A percentile compares a stretch with the other conserved stretches of the same genome.
phyloP scores from a whole-genome alignment of 2,113 vertebrate species.

The Micromys minutus region DNA sequence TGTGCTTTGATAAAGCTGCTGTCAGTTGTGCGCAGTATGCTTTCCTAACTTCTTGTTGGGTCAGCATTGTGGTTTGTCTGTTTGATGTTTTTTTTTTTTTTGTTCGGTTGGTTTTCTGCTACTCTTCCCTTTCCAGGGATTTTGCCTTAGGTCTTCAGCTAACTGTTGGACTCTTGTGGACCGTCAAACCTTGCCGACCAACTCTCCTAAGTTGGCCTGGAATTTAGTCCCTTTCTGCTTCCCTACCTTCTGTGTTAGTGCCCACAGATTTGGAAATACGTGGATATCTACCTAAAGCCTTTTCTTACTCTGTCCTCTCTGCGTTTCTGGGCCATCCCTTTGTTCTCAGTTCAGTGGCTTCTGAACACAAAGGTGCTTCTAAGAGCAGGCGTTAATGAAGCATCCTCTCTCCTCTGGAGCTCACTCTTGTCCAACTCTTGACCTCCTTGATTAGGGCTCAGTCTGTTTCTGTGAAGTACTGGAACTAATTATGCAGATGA shows the following conservation, averaged over 20 bases:
- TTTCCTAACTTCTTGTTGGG: neutral
- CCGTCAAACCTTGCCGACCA: neutral
- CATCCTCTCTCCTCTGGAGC: constrained; percentile 60
- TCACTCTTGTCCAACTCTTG: constrained; percentile 75
- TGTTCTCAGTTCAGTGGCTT: constrained; percentile 46
- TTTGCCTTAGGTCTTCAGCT: constrained; percentile 19
- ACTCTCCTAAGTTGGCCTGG: neutral
- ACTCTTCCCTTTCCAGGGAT: constrained; percentile 1
- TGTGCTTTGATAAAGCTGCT: neutral
- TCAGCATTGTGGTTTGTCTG: neutral
- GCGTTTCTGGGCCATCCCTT: constrained; percentile 5
- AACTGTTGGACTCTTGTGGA: neutral
- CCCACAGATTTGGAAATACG: neutral
- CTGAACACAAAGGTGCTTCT: constrained; percentile 54
- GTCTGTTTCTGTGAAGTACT: constrained; percentile 68
- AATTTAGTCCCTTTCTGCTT: constrained; percentile 19
- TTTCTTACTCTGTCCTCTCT: neutral
- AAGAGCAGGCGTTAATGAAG: constrained; percentile 71
- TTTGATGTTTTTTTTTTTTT: neutral
- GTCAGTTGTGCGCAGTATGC: neutral
- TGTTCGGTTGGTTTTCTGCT: no score
- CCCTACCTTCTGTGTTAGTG: neutral
- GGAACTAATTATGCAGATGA: constrained; percentile 80
- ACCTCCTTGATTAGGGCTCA: constrained; percentile 79
- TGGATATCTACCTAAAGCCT: neutral